A percentile compares a stretch with the other conserved stretches of the same genome.
Conservation (phyloP, 2,888 invertebrate species). For the Rhamnusium bicolor region DNA sequence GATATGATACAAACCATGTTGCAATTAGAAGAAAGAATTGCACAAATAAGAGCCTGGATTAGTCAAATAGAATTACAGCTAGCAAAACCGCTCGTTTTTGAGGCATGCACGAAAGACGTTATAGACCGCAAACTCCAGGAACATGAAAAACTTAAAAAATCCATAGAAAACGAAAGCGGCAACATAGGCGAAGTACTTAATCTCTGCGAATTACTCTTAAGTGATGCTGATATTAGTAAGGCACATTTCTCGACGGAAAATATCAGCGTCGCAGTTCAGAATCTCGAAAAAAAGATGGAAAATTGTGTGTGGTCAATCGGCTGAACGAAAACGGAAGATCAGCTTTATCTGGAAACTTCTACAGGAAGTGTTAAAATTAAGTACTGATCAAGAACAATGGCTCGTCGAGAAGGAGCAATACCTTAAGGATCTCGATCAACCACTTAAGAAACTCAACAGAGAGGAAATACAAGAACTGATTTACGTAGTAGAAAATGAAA, state of each 20-base stretch:
- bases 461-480: conserved; percentile 76
- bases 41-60: conserved; percentile 82
- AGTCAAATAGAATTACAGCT: conserved; percentile 82
- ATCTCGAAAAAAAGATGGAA: conserved; percentile 87
- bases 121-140: conserved; percentile 81
- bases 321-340: conserved; percentile 81
- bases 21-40: conserved; percentile 81
- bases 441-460: conserved; percentile 74
- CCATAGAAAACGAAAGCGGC: conserved; percentile 84
- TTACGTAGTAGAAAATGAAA: conserved; percentile 73
- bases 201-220: conserved; percentile 83
- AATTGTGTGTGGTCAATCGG: conserved; percentile 81
- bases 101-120: conserved; percentile 77
- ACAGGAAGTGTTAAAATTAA: conserved; percentile 75
- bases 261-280: conserved; percentile 79
- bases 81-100: conserved; percentile 79
- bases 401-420: conserved; percentile 77
- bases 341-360: conserved; percentile 76
- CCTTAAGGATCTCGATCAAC: conserved; percentile 75
- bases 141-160: conserved; percentile 82
- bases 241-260: conserved; percentile 81
- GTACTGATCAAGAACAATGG: conserved; percentile 76
- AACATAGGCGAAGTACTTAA: conserved; percentile 86
- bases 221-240: conserved; percentile 82
- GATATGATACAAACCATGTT: conserved; percentile 82